A percentile compares a stretch with the other conserved stretches of the same genome.
phyloP scores from a whole-genome alignment of 2,888 invertebrate genomes.

The Chloroclystis v-ata region DNA sequence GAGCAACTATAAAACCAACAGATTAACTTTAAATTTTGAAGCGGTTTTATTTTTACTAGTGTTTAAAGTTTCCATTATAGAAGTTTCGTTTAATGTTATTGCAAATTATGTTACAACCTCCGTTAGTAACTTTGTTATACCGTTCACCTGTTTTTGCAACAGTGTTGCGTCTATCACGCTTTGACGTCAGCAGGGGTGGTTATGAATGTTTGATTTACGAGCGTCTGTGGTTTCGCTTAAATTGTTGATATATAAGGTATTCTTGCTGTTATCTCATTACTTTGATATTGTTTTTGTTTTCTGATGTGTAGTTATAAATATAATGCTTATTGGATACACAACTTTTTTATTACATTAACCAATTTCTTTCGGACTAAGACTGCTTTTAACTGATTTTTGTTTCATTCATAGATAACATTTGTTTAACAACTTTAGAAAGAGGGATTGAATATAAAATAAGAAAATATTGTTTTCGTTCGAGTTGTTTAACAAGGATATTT shows the following conservation, averaged over 20 bases:
- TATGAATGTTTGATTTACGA: not conserved
- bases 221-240: not conserved
- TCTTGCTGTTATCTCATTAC: not conserved
- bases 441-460: no score
- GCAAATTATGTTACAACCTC: constrained; percentile 57
- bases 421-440: no score
- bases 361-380: no score
- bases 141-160: constrained; percentile 25
- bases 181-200: not conserved
- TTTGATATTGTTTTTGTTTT: not conserved
- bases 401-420: no score
- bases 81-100: constrained; percentile 49
- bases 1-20: no score
- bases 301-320: not conserved
- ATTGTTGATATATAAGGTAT: not conserved
- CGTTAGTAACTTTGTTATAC: constrained; percentile 30
- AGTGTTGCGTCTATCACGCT: constrained; percentile 8
- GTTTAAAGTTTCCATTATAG: constrained; percentile 8
- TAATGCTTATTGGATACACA: no score
- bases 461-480: no score
- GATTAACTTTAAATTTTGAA: not conserved
- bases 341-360: no score
- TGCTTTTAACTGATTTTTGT: no score
- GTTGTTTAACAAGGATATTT: no score
- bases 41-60: constrained; percentile 1